Evolutionary conservation across 1,140 invertebrate species (phyloP), one percentile per base, ranked within the genome.

Genomic region (Zaprionus capensis): DNA sequence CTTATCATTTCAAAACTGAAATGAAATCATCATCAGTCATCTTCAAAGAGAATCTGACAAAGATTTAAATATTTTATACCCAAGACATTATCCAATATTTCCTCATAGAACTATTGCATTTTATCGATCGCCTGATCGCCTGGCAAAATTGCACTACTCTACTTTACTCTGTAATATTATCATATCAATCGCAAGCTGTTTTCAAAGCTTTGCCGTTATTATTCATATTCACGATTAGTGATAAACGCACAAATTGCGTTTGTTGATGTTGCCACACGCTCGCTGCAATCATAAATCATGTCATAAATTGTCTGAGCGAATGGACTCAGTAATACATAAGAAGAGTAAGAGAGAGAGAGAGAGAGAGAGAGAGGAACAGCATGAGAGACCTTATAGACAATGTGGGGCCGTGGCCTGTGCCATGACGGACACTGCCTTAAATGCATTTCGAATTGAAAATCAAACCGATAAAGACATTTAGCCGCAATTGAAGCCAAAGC

Each of bases 381-480:
- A 28, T 65, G 38, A 71, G 70, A 80, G 74, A 87, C 53, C 59
- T 83, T 66, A 81, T 65, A 70, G 83, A 59, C 51, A 70, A 53
- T 61, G 17, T 22, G 53, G 46, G 44, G 28, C n/a, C 57, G 57
- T 31, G 31, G 31, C 0, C 9, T 31, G 31, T 31, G 31, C 9
- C 31, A 2, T 34, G 31, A 4, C 31, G 31, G 31, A 34, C 31
- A 11, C 31, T 34, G 3, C 31, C 74, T 83, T 88, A 85, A 88
- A 90, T 88, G 85, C 81, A 90, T 80, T 46, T 81, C 78, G 70
- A 90, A 88, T 90, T 90, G 85, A 88, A 88, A 90, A 88, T 84
- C 85, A 84, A 90, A 76, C 75, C 78, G 68, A 82, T 85, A 68
- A 88, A 83, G 83, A 88, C 84, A 87, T 87, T 88, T 83, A 62